Evolutionary conservation across 2,888 invertebrate genomes (phyloP), one percentile per base, ranked within the genome.

Genomic region (Zygogramma bicolorata): DNA sequence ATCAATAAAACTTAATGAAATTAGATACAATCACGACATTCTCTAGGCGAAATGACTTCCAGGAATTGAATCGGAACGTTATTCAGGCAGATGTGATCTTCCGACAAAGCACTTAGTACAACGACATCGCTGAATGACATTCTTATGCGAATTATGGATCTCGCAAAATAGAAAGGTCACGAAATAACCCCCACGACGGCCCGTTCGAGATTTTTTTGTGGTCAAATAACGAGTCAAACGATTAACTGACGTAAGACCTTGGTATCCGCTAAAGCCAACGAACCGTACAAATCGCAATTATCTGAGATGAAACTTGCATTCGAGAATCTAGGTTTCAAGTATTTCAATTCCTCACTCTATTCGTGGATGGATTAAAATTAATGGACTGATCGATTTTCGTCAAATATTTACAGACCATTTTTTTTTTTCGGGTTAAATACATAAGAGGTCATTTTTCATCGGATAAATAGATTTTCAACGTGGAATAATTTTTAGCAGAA

Each of bases 1-100:
- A 53, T 53, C 53, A n/a, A 46, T 46, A 46, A 46, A 18, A 46
- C 18, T 46, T n/a, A 46, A 53, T 53, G 53, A 53, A 25, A 53
- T 25, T 53, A 25, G 22, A 53, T 53, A 6, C n/a, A 53, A 53
- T 53, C 53, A 53, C 53, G 53, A n/a, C 27, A 53, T 25, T 22
- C 22, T 53, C n/a, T 27, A 1, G 25, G 13, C n/a, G 53, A 22
- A 53, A 3, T 13, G 4, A 22, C 5, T 25, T 53, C 25, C 0
- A 25, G 22, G 4, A 15, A 22, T 25, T n/a, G 4, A 5, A 53
- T 8, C 53, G 15, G 27, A 25, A 53, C 27, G 27, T 53, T 53
- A 53, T 13, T 13, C n/a, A 15, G 15, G 15, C 15, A 1, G 42
- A 18, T 42, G n/a, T 42, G 42, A 42, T 42, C 34, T 13, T 13